A percentile compares a stretch with the other conserved stretches of the same genome.
Conservation (phyloP, 30 jellyfish, hydroid and myxozoan genomes). For the Turritopsis dohrnii region DNA sequence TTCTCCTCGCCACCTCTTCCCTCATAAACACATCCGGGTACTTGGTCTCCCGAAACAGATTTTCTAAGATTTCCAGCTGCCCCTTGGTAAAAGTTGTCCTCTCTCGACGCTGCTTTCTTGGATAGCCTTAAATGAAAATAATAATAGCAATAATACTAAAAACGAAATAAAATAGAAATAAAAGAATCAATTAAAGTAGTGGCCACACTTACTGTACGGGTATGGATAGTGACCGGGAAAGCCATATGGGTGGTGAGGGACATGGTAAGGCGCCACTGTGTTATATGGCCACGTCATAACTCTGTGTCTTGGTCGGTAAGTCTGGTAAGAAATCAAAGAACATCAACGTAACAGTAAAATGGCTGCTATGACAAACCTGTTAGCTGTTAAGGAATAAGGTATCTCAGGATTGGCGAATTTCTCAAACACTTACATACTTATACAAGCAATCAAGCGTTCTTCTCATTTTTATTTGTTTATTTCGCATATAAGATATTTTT, state of each 20-base stretch:
- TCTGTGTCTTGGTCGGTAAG: neutral
- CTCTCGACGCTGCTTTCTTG: conserved; percentile 94
- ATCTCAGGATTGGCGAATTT: neutral
- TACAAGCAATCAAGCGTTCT: neutral
- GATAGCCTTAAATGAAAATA: conserved; percentile 45
- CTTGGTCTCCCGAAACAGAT: conserved; percentile 80
- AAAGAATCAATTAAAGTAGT: neutral
- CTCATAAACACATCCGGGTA: conserved; percentile 99
- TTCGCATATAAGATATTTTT: neutral
- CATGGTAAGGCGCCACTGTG: conserved; percentile 79
- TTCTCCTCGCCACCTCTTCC: conserved; percentile 95
- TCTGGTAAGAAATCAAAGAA: neutral
- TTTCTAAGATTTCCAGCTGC: conserved; percentile 90
- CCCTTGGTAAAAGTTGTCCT: conserved; percentile 92
- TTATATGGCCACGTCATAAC: conserved; percentile 95
- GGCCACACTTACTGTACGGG: conserved; percentile 73
- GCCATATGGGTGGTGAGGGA: conserved; percentile 79
- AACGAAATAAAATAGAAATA: neutral
- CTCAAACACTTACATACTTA: neutral
- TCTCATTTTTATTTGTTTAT: neutral
- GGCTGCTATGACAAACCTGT: too few relatives aligned
- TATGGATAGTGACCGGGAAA: conserved; percentile 84
- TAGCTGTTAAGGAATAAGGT: neutral
- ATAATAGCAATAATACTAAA: neutral
- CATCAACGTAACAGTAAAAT: neutral